Evolutionary conservation across 2,888 invertebrate species (phyloP).

Genomic region (Linyphia triangularis): DNA sequence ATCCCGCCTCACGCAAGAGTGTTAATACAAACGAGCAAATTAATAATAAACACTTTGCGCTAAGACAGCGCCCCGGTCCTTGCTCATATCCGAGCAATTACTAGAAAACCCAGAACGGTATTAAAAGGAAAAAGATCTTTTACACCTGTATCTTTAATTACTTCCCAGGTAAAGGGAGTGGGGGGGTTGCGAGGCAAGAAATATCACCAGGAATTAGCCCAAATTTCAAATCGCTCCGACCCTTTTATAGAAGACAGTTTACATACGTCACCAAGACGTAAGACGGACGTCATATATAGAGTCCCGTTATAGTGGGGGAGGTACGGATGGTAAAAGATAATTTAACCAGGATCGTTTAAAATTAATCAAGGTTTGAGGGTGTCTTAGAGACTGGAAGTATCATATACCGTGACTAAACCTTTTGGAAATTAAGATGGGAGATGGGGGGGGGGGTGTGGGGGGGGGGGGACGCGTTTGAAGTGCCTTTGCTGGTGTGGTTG

Average conservation of each 20-base stretch:
- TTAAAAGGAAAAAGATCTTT: constrained; percentile 59
- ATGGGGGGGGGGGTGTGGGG: not conserved
- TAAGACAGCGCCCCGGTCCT: not conserved
- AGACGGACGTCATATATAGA: constrained; percentile 33
- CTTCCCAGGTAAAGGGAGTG: constrained; percentile 13
- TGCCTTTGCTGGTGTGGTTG: constrained; percentile 66
- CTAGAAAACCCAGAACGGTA: constrained; percentile 65
- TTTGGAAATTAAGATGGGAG: constrained; percentile 65
- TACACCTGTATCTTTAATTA: constrained; percentile 64
- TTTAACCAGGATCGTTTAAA: constrained; percentile 75
- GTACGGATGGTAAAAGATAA: constrained; percentile 52
- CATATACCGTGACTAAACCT: constrained; percentile 70
- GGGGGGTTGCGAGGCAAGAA: constrained; percentile 46
- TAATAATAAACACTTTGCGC: constrained; percentile 70
- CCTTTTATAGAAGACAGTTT: constrained; percentile 45
- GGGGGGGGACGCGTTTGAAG: constrained; percentile 65
- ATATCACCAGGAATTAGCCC: constrained; percentile 68
- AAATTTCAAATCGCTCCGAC: constrained; percentile 49
- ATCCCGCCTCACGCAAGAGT: constrained; percentile 14
- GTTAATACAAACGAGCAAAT: constrained; percentile 71
- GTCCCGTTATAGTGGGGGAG: not conserved
- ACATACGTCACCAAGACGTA: constrained; percentile 52
- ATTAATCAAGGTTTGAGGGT: constrained; percentile 63
- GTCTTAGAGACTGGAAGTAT: constrained; percentile 11
- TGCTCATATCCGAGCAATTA: constrained; percentile 55